A percentile compares a stretch with the other conserved stretches of the same genome.
Conservation (phyloP, 2,888 invertebrate species). For the Xestia ashworthii region DNA sequence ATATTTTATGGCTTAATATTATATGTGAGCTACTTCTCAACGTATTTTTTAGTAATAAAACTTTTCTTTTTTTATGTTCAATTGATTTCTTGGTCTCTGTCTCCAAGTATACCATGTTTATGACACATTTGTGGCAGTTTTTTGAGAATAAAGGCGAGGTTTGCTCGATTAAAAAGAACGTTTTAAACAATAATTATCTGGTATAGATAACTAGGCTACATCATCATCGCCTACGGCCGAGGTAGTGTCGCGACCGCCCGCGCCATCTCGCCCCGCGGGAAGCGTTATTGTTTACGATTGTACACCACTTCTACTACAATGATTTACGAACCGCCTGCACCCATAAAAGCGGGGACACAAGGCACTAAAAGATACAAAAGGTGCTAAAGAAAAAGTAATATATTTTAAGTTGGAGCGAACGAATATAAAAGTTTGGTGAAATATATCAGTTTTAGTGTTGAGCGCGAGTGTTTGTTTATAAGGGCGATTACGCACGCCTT, state of each 20-base stretch:
- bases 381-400: constrained; percentile 90
- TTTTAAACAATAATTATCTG: constrained; percentile 23
- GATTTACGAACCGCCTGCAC: constrained; percentile 89
- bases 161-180: constrained; percentile 1
- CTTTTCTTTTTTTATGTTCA: background rate
- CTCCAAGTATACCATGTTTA: background rate
- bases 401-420: constrained; percentile 88
- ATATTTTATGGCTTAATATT: constrained; percentile 70
- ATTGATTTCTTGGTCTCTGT: constrained; percentile 1
- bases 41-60: background rate
- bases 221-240: constrained; percentile 42
- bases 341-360: constrained; percentile 90
- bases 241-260: constrained; percentile 52
- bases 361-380: constrained; percentile 90
- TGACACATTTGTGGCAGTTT: background rate
- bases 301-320: constrained; percentile 89
- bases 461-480: constrained; percentile 88
- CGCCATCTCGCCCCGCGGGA: constrained; percentile 76
- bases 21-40: constrained; percentile 19
- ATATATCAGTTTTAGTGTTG: constrained; percentile 89
- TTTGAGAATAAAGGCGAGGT: background rate
- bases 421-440: constrained; percentile 90
- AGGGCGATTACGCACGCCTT: constrained; percentile 87
- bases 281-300: constrained; percentile 86
- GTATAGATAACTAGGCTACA: constrained; percentile 29